phyloP scores from a whole-genome alignment of 30 jellyfish, hydroid and myxozoan genomes.

The Aurelia sp. region DNA sequence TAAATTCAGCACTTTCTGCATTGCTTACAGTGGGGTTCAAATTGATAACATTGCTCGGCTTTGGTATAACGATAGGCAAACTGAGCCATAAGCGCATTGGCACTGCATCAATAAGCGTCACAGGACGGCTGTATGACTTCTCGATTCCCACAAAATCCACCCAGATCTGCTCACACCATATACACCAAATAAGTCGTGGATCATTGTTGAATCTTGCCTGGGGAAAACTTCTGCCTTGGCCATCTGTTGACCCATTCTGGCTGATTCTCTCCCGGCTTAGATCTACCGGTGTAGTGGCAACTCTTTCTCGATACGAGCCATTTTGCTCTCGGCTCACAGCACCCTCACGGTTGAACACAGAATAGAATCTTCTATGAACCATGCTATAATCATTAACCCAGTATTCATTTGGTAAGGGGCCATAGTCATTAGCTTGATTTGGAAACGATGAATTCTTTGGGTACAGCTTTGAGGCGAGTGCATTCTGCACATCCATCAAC shows the following conservation, averaged over 20 bases:
- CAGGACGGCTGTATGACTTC: slow-evolving; percentile 87
- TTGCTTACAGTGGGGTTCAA: not conserved
- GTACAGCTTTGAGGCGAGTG: slow-evolving; percentile 79
- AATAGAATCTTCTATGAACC: slow-evolving; percentile 53
- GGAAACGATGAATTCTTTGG: slow-evolving; percentile 74
- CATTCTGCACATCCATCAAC: slow-evolving; percentile 83
- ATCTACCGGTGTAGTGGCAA: not conserved
- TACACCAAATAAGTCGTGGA: slow-evolving; percentile 91
- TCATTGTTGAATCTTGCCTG: slow-evolving; percentile 1
- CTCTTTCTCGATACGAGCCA: not conserved
- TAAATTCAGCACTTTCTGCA: not conserved
- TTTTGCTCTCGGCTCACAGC: not conserved
- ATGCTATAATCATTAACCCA: slow-evolving; percentile 96
- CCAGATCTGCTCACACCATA: slow-evolving; percentile 96
- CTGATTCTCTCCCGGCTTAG: not conserved
- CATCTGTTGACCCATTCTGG: slow-evolving; percentile 6
- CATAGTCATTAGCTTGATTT: slow-evolving; percentile 47
- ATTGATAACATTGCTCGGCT: not conserved
- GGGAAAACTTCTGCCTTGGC: not conserved
- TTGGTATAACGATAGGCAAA: slow-evolving; percentile 53
- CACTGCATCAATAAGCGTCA: slow-evolving; percentile 90
- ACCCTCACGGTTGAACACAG: not conserved
- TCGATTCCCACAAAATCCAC: slow-evolving; percentile 83
- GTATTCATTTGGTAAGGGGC: slow-evolving; percentile 79
- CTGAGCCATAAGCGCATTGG: slow-evolving; percentile 94